Percentiles rank a stretch among this genome's conserved stretches.
Conservation (phyloP, 2,797 vertebrate species). For the Silurus lanzhouensis region DNA sequence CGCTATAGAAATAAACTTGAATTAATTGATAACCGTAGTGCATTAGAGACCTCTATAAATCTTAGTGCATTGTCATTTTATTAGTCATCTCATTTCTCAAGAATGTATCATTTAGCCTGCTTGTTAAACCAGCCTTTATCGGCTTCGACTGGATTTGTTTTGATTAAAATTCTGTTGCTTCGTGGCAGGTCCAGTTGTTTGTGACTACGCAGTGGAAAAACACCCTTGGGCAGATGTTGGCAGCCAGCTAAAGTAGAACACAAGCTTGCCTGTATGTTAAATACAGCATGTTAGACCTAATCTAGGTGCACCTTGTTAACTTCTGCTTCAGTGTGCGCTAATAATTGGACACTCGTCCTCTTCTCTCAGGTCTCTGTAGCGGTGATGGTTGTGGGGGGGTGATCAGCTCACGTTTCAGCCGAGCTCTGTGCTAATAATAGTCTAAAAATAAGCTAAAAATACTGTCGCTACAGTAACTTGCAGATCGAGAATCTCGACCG, state of each 20-base stretch:
- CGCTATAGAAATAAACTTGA: too few relatives aligned
- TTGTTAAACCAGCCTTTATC: neutral
- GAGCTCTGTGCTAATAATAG: slow-evolving; percentile 55
- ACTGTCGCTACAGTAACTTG: slow-evolving; percentile 56
- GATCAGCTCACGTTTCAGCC: slow-evolving; percentile 66
- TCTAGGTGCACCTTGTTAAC: neutral
- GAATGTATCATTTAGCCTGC: too few relatives aligned
- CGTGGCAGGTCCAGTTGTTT: too few relatives aligned
- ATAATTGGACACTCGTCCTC: neutral
- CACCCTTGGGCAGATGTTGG: neutral
- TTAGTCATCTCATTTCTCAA: neutral
- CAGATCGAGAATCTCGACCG: slow-evolving; percentile 46
- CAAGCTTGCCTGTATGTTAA: neutral
- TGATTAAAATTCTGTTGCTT: neutral
- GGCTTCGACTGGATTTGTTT: neutral
- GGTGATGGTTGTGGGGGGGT: slow-evolving; percentile 35
- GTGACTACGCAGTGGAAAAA: neutral
- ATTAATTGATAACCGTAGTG: too few relatives aligned
- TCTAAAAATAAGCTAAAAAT: slow-evolving; percentile 55
- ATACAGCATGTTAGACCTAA: neutral
- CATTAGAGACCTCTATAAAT: too few relatives aligned
- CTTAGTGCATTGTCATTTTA: too few relatives aligned
- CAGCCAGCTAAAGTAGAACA: neutral
- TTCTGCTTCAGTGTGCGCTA: neutral
- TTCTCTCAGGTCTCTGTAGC: slow-evolving; percentile 23